phyloP scores from a whole-genome alignment of 2,113 vertebrate species.

The Geothlypis trichas region DNA sequence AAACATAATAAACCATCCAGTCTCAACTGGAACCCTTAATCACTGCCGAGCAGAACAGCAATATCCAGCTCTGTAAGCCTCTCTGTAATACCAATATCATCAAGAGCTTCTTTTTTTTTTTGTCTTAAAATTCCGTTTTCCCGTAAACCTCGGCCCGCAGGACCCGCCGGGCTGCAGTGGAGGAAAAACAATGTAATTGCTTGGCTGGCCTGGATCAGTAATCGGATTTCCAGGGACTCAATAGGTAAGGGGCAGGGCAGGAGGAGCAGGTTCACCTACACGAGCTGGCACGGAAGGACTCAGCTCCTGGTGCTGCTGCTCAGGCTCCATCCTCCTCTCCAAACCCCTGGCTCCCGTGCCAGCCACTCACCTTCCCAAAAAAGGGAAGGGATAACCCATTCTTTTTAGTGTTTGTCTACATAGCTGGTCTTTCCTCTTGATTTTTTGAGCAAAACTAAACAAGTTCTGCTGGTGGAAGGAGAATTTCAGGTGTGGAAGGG shows the following conservation, averaged over 20 bases:
- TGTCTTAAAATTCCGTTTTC: slow-evolving; percentile 20
- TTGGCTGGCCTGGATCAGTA: slow-evolving; percentile 55
- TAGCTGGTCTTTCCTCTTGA: background rate
- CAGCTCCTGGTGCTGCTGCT: background rate
- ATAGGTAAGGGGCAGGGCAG: slow-evolving; percentile 49
- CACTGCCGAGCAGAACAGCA: background rate
- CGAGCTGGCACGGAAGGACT: background rate
- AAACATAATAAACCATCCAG: background rate
- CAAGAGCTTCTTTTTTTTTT: background rate
- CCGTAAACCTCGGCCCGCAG: background rate
- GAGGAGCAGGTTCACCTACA: slow-evolving; percentile 13
- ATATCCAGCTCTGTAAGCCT: slow-evolving; percentile 26
- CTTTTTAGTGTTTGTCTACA: background rate
- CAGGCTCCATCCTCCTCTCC: background rate
- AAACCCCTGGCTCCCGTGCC: background rate
- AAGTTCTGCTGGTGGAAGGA: background rate
- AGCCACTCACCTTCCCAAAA: background rate
- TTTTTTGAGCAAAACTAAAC: background rate
- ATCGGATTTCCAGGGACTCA: slow-evolving; percentile 59
- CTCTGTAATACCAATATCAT: slow-evolving; percentile 41
- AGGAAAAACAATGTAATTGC: slow-evolving; percentile 55
- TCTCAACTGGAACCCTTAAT: slow-evolving; percentile 49
- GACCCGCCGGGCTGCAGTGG: background rate
- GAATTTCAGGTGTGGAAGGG: background rate
- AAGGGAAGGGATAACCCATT: background rate